Percentiles rank a stretch among this genome's conserved stretches.
These are phyloP conservation scores for Drosophila pectinifera DNA, from an alignment of 1,140 invertebrate species.

Conservation along the genomic window DNA sequence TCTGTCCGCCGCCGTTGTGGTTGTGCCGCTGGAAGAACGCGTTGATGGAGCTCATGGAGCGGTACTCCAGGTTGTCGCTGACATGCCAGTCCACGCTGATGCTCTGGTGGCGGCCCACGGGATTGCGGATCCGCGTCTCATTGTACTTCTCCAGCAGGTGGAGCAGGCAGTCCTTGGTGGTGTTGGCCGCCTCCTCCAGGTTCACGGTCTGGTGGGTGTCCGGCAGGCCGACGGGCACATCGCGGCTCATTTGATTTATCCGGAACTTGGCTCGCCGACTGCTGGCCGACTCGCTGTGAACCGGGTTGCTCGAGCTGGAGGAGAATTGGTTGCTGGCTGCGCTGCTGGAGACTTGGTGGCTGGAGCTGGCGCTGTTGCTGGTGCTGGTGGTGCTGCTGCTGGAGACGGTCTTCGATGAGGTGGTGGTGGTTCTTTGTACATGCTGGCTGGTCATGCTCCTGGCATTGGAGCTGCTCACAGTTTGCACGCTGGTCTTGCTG, in stretches of 20 bases:
- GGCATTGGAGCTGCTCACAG: slow-evolving; percentile 57
- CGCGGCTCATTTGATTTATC: slow-evolving; percentile 87
- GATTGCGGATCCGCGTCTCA: slow-evolving; percentile 85
- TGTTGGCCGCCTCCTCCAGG: slow-evolving; percentile 87
- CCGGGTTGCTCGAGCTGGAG: slow-evolving; percentile 29
- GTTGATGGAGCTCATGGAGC: slow-evolving; percentile 89
- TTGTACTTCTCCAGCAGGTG: slow-evolving; percentile 91
- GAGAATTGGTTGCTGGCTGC: slow-evolving; percentile 18
- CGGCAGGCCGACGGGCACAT: slow-evolving; percentile 88
- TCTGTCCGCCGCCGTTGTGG: slow-evolving; percentile 85
- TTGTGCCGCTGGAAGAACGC: slow-evolving; percentile 89
- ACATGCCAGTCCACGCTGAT: slow-evolving; percentile 83
- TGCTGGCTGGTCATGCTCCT: slow-evolving; percentile 51
- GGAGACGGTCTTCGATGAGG: slow-evolving; percentile 67
- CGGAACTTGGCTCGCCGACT: slow-evolving; percentile 86
- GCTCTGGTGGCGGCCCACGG: slow-evolving; percentile 76
- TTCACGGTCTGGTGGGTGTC: slow-evolving; percentile 87
- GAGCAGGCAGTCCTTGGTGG: slow-evolving; percentile 90
- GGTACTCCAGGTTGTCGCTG: slow-evolving; percentile 85
- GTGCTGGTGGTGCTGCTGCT: slow-evolving; percentile 15
- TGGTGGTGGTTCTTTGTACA: slow-evolving; percentile 38
- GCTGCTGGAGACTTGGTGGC: slow-evolving; percentile 13
- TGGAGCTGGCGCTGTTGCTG: slow-evolving; percentile 56
- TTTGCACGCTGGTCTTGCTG: slow-evolving; percentile 55
- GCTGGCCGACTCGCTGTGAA: slow-evolving; percentile 69